Evolutionary conservation across 2,888 invertebrate genomes (phyloP), one percentile per base, ranked within the genome.

Genomic region (Yponomeuta sedellus): DNA sequence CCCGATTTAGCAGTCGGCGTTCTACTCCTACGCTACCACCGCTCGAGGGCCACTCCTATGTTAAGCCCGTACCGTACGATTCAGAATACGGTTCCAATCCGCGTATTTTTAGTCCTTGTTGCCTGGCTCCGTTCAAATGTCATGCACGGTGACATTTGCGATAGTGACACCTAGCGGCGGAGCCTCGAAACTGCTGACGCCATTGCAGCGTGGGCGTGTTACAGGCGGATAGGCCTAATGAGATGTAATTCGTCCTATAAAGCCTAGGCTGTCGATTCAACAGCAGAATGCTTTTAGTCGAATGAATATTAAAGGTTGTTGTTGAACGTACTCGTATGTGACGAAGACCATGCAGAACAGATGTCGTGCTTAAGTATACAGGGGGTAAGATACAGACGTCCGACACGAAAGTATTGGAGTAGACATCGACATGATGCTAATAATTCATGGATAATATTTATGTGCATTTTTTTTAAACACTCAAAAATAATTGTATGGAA

Each of bases 61-160:
- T 80, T 82, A 81, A 80, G 74, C 82, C 80, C 77, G 71, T 12
- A 52, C 1, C 44, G 44, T 12, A 16, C 44, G 16, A 12, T 8
- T 16, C 44, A 52, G 44, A 52, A 52, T 52, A 52, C 12, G 16
- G 44, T 12, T 8, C 16, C 16, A 52, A 16, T 6, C 4, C 12
- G 34, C 8, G 34, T 34, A 34, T 34, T 34, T 34, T 34, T 34
- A 34, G 34, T 34, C 85, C 83, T 78, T 83, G 81, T 79, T 82
- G 73, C 44, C 69, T 72, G 73, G 67, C 67, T 69, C 69, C 68
- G 70, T 66, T 69, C 67, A 85, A 88, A 86, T 87, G 86, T 85
- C 84, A 83, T 75, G 77, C 74, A 75, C 76, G 78, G 81, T 83
- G 82, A 80, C 80, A 81, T 81, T 78, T 74, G 74, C 77, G 79